Percentiles rank a stretch among this genome's conserved stretches.
Conservation (phyloP, 2,888 invertebrate species). For the Drosophila limbata region DNA sequence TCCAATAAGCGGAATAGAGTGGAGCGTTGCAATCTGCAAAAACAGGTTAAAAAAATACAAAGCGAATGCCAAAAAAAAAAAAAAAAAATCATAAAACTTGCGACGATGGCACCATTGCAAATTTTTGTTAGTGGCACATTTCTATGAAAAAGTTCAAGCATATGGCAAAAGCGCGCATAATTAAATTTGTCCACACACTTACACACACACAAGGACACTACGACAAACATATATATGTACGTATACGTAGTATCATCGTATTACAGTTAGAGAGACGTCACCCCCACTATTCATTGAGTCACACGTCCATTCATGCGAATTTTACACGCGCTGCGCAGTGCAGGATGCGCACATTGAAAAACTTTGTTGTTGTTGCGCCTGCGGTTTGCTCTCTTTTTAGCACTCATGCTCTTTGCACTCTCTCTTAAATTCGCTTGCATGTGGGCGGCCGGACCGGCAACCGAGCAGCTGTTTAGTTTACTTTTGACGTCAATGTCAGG, state of each 20-base stretch:
- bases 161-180: conserved; percentile 79
- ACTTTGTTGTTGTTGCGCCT: conserved; percentile 14
- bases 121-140: conserved; percentile 63
- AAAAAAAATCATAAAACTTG: conserved; percentile 20
- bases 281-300: conserved; percentile 67
- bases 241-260: conserved; percentile 44
- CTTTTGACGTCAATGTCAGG: conserved; percentile 72
- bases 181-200: conserved; percentile 62
- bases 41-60: conserved; percentile 77
- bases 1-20: conserved; percentile 59
- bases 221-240: conserved; percentile 6
- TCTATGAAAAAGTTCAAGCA: conserved; percentile 66
- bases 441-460: conserved; percentile 65
- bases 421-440: conserved; percentile 48
- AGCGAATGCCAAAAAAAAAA: conserved; percentile 57
- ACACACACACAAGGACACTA: conserved; percentile 8
- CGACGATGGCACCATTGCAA: conserved; percentile 68
- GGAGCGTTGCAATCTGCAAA: conserved; percentile 68
- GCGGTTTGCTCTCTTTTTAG: conserved; percentile 42
- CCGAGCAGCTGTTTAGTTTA: conserved; percentile 60
- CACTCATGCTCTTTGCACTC: conserved; percentile 48
- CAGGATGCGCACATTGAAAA: conserved; percentile 69
- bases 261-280: conserved; percentile 45
- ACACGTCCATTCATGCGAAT: conserved; percentile 71
- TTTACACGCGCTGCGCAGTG: conserved; percentile 78